Evolutionary conservation across 2,888 invertebrate species (phyloP).

Genomic region (Netelia virgata): DNA sequence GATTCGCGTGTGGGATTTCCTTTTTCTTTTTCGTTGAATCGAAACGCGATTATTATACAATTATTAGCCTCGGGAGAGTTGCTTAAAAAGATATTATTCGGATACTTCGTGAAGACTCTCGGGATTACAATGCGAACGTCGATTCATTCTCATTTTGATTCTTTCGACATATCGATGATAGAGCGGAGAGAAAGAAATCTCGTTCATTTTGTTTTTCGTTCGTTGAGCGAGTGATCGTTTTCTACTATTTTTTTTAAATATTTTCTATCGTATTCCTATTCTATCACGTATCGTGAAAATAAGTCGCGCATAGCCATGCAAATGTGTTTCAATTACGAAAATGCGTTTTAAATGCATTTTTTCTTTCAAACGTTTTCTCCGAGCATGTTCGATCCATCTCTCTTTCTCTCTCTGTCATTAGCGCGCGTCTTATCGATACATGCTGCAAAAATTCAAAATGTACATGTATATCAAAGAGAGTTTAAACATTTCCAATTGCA

Average conservation of each 20-base stretch:
- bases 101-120: constrained; percentile 22
- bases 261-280: background rate
- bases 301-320: background rate
- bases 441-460: constrained; percentile 63
- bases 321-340: constrained; percentile 28
- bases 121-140: constrained; percentile 20
- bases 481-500: constrained; percentile 59
- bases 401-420: background rate
- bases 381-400: constrained; percentile 24
- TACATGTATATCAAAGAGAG: constrained; percentile 68
- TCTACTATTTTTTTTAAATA: background rate
- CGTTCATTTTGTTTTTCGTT: background rate
- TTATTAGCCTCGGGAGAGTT: constrained; percentile 58
- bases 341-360: constrained; percentile 15
- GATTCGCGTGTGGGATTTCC: background rate
- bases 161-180: constrained; percentile 30
- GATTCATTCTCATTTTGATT: constrained; percentile 12
- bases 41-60: constrained; percentile 43
- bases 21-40: constrained; percentile 17
- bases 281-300: constrained; percentile 22
- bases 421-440: constrained; percentile 33
- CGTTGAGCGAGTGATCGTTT: constrained; percentile 9
- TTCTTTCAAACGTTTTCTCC: background rate
- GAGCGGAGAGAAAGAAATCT: constrained; percentile 24
- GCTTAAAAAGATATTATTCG: constrained; percentile 31